Conservation (phyloP, 2,888 invertebrate species). For the Drosophila tanythrix region DNA sequence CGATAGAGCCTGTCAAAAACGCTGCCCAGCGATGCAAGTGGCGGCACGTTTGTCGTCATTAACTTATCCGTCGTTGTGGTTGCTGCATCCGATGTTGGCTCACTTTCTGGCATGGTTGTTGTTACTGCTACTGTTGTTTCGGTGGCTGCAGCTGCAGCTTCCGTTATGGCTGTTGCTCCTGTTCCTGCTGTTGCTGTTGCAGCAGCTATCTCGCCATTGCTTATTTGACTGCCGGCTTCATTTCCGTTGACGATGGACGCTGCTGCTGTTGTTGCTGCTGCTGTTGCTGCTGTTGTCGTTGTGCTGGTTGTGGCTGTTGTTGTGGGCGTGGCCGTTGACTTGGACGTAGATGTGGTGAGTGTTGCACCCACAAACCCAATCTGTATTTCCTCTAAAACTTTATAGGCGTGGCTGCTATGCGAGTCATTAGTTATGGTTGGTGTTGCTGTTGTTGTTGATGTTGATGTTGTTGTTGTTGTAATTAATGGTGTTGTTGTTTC, state of each 20-base stretch:
- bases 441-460: slow-evolving; percentile 20
- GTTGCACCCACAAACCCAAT: slow-evolving; percentile 28
- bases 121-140: slow-evolving; percentile 17
- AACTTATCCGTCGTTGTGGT: slow-evolving; percentile 15
- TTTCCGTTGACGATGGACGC: slow-evolving; percentile 44
- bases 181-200: slow-evolving; percentile 17
- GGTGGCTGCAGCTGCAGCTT: slow-evolving; percentile 1
- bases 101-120: slow-evolving; percentile 4
- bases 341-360: slow-evolving; percentile 36
- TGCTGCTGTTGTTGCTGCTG: slow-evolving; percentile 61
- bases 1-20: slow-evolving; percentile 81
- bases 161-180: slow-evolving; percentile 18
- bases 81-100: slow-evolving; percentile 10
- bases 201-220: slow-evolving; percentile 21
- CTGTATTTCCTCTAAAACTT: slow-evolving; percentile 59
- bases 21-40: slow-evolving; percentile 49
- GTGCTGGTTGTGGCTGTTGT: slow-evolving; percentile 72
- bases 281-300: slow-evolving; percentile 57
- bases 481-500: slow-evolving; percentile 30
- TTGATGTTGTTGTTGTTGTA: slow-evolving; percentile 26
- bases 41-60: slow-evolving; percentile 60
- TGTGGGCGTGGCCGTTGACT: slow-evolving; percentile 74
- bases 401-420: slow-evolving; percentile 42
- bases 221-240: slow-evolving; percentile 50
- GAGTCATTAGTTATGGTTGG: slow-evolving; percentile 64